phyloP scores from a whole-genome alignment of 2,113 vertebrate species.

The Mastomys coucha region DNA sequence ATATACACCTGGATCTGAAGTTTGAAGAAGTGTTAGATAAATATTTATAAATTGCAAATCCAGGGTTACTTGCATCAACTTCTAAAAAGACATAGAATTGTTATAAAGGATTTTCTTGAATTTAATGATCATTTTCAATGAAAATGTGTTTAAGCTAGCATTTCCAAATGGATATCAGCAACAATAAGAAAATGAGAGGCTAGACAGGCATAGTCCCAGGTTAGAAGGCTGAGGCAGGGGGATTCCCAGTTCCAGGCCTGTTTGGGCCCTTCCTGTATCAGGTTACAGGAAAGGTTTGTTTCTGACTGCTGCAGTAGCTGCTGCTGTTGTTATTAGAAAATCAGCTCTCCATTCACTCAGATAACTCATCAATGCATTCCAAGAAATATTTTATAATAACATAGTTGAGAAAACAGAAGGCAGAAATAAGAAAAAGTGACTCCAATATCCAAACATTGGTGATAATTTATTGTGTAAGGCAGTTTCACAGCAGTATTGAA shows the following conservation, averaged over 20 bases:
- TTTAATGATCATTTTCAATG: slow-evolving; percentile 52
- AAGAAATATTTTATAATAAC: slow-evolving; percentile 13
- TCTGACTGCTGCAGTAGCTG: slow-evolving; percentile 9
- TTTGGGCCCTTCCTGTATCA: not conserved
- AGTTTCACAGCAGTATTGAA: slow-evolving; percentile 32
- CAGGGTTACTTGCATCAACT: slow-evolving; percentile 35
- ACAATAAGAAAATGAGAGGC: not conserved
- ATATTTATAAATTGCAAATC: slow-evolving; percentile 7
- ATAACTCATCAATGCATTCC: not conserved
- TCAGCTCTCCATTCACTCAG: not conserved
- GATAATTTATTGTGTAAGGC: slow-evolving; percentile 72
- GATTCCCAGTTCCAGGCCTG: not conserved
- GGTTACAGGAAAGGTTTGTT: not conserved
- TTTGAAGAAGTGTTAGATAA: slow-evolving; percentile 12
- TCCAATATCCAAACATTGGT: slow-evolving; percentile 35
- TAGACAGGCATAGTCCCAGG: not conserved
- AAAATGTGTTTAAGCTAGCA: slow-evolving; percentile 4
- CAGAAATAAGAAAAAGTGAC: slow-evolving; percentile 65
- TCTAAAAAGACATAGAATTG: slow-evolving; percentile 46
- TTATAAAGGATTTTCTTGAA: slow-evolving; percentile 42
- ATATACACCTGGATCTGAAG: not conserved
- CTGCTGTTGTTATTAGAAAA: not conserved
- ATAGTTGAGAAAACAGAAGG: slow-evolving; percentile 42
- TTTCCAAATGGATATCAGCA: slow-evolving; percentile 2
- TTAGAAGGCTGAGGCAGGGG: not conserved